A percentile compares a stretch with the other conserved stretches of the same genome.
Conservation (phyloP, 2,113 vertebrate species). For the Gadus macrocephalus region DNA sequence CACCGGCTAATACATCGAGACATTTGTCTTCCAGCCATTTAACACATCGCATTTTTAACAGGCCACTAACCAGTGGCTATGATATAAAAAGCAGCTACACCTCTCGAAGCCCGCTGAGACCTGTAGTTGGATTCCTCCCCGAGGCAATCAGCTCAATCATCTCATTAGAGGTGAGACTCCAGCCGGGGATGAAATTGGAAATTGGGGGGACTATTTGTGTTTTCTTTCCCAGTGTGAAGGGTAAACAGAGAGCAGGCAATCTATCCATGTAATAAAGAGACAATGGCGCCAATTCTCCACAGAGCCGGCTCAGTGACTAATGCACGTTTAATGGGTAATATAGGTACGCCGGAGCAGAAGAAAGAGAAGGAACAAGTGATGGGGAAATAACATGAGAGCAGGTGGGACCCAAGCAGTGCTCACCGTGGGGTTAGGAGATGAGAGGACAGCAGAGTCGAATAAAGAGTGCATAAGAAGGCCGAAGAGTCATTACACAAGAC, state of each 20-base stretch:
- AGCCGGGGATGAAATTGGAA: constrained; percentile 25
- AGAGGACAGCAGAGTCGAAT: not conserved
- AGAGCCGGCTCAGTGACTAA: not conserved
- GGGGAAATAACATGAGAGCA: not conserved
- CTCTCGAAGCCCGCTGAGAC: constrained; percentile 28
- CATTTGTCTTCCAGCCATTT: constrained; percentile 5
- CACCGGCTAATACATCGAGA: not conserved
- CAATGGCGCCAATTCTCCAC: not conserved
- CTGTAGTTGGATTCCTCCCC: constrained; percentile 25
- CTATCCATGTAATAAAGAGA: not conserved
- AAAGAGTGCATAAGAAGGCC: not conserved
- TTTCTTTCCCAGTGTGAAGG: constrained; percentile 1
- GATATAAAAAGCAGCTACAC: not conserved
- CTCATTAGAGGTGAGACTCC: constrained; percentile 25
- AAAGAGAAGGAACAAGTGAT: not conserved
- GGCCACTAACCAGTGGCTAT: constrained; percentile 4
- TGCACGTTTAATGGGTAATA: not conserved
- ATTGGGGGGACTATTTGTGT: constrained; percentile 10
- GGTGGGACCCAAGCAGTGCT: not conserved
- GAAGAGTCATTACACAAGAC: not conserved
- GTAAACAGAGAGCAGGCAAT: constrained; percentile 5
- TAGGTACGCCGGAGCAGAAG: not conserved
- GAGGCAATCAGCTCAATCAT: constrained; percentile 22
- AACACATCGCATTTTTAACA: not conserved
- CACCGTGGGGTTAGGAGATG: not conserved